These are phyloP conservation scores for Microhierax caerulescens DNA, from an alignment of 2,797 vertebrate species.

Conservation along the genomic window DNA sequence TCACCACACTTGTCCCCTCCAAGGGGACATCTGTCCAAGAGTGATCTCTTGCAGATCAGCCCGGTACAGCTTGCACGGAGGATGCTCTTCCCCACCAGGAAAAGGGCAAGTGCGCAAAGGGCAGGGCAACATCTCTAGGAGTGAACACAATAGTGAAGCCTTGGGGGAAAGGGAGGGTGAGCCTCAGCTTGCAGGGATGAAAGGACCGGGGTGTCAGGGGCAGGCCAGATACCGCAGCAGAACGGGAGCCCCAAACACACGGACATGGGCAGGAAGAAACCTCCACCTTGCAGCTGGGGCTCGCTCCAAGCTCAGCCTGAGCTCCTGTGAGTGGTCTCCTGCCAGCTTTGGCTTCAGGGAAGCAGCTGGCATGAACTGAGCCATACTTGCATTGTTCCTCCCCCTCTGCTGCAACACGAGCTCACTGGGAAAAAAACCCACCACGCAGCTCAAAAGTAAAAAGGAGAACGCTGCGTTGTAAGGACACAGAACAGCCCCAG, in stretches of 20 bases:
- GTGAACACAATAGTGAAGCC: neutral
- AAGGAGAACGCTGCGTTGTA: neutral
- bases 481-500: neutral
- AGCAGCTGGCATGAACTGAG: neutral
- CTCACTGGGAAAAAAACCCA: neutral
- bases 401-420: neutral
- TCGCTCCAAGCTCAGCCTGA: neutral
- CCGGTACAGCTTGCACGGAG: neutral
- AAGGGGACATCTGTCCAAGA: neutral
- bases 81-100: neutral
- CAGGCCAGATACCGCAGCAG: fast-evolving
- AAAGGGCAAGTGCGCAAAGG: neutral
- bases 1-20: neutral
- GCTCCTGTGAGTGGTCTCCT: neutral
- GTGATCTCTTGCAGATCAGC: neutral
- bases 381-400: neutral
- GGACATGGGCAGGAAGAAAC: neutral
- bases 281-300: neutral
- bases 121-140: neutral
- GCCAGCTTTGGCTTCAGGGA: neutral
- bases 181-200: neutral
- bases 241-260: neutral
- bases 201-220: neutral
- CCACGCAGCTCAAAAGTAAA: neutral
- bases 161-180: neutral